Evolutionary conservation across 2,888 invertebrate species (phyloP), one percentile per base, ranked within the genome.

Genomic region (Drosophila cyrtoloma): DNA sequence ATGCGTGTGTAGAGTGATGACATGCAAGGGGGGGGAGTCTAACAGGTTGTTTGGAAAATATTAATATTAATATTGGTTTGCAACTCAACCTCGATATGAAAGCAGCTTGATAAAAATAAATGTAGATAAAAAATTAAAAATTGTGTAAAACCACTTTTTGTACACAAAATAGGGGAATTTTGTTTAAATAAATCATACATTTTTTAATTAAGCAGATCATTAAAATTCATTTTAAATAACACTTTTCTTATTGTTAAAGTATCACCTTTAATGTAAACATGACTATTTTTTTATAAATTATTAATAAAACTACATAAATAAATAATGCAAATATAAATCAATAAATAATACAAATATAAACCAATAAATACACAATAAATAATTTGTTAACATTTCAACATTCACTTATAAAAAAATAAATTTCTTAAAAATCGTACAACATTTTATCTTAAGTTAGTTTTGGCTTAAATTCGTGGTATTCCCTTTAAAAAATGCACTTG

Each of bases 1-100:
- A 39, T 52, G 60, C 35, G 60, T 65, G 59, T 26, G 16, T 28
- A 1, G 52, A 37, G 37, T 16, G 39, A 39, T 32, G 6, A 47
- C 39, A 33, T 32, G 47, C 37, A 30, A 44, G 47, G 22, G 22
- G 22, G 26, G 47, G 47, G 42, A 16, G 39, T 69, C 33, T 33
- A 56, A 56, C 19, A 35, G 9, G 32, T 33, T 19, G 9, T n/a
- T 42, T 39, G 10, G 10, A 22, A 42, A 44, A 44, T 58, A 47
- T 47, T 9, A 16, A 47, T 26, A 16, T 47, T 26, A 47, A 22
- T 22, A 47, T 47, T 47, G 16, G 42, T 9, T 47, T 16, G 5
- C 26, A 47, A 9, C 16, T 26, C 5, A 47, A 16, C 47, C 16
- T 26, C 26, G 26, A 26, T 47, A 28, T 9, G 16, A 47, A 16